These are phyloP conservation scores for Pedicia rivosa DNA, from an alignment of 2,888 invertebrate species.

Conservation along the genomic window DNA sequence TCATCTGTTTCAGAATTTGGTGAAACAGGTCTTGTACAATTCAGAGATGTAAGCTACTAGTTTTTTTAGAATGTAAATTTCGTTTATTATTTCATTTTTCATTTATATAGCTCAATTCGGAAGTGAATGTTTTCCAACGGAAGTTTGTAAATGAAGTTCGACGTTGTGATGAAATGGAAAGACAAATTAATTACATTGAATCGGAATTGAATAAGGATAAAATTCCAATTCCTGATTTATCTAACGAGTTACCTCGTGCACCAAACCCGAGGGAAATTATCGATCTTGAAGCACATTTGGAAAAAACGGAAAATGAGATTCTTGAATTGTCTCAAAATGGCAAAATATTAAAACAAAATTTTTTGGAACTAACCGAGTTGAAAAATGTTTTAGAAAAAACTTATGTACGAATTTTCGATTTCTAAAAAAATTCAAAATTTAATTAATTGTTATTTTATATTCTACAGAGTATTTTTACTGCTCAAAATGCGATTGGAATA, in stretches of 20 bases:
- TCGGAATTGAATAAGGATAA: conserved; percentile 60
- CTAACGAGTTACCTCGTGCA: conserved; percentile 43
- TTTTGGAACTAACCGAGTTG: conserved; percentile 78
- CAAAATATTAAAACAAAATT: conserved; percentile 82
- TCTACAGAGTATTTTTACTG: too few species aligned
- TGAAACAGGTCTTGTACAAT: conserved; percentile 85
- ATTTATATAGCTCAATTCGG: conserved; percentile 48
- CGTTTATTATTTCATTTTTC: too few species aligned
- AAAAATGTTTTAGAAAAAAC: conserved; percentile 85
- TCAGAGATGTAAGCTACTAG: conserved; percentile 69
- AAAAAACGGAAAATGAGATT: conserved; percentile 91
- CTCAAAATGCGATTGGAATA: too few species aligned
- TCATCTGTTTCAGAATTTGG: conserved; percentile 86
- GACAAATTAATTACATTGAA: conserved; percentile 62
- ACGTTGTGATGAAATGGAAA: conserved; percentile 72
- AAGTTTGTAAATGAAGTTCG: conserved; percentile 73
- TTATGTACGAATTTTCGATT: too few species aligned
- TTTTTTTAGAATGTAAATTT: background rate
- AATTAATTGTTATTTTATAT: too few species aligned
- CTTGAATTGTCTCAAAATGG: conserved; percentile 86
- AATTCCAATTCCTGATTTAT: conserved; percentile 48
- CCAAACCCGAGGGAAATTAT: conserved; percentile 65
- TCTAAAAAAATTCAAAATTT: too few species aligned
- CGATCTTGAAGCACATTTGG: conserved; percentile 69
- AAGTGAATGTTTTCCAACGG: conserved; percentile 66